These are phyloP conservation scores for Vulpes ferrilata DNA, from an alignment of 2,113 vertebrate genomes.

Conservation along the genomic window DNA sequence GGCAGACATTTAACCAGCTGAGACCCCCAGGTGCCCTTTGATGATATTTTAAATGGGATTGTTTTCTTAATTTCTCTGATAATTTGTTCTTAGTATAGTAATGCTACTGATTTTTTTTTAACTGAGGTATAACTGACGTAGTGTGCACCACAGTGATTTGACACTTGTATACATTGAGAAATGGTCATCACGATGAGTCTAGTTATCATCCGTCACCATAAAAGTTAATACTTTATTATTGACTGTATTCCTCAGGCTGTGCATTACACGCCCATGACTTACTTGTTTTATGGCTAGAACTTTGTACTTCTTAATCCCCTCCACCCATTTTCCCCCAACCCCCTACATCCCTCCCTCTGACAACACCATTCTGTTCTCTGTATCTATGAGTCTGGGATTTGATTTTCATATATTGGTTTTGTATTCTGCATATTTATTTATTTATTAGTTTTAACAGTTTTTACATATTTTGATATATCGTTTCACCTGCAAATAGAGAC, in stretches of 20 bases:
- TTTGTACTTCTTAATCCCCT: neutral
- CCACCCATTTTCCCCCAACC: neutral
- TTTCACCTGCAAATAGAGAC: neutral
- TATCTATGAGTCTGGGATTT: neutral
- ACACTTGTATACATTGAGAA: neutral
- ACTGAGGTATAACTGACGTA: neutral
- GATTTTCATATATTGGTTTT: neutral
- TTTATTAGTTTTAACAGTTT: neutral
- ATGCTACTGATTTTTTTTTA: neutral
- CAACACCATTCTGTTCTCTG: neutral
- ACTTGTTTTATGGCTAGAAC: neutral
- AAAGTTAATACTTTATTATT: neutral
- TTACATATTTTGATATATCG: too few relatives aligned
- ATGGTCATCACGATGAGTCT: neutral
- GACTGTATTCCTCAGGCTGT: neutral
- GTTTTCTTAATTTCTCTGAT: neutral
- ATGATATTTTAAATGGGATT: neutral
- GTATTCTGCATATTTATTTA: neutral
- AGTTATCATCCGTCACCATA: neutral
- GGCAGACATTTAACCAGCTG: neutral
- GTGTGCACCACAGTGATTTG: neutral
- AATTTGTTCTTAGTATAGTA: neutral
- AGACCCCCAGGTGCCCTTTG: neutral
- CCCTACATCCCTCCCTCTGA: neutral
- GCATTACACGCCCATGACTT: neutral